Percentiles rank a stretch among this genome's conserved stretches.
Evolutionary conservation across 2,113 vertebrate species (phyloP).

Genomic region (Tachycineta bicolor): DNA sequence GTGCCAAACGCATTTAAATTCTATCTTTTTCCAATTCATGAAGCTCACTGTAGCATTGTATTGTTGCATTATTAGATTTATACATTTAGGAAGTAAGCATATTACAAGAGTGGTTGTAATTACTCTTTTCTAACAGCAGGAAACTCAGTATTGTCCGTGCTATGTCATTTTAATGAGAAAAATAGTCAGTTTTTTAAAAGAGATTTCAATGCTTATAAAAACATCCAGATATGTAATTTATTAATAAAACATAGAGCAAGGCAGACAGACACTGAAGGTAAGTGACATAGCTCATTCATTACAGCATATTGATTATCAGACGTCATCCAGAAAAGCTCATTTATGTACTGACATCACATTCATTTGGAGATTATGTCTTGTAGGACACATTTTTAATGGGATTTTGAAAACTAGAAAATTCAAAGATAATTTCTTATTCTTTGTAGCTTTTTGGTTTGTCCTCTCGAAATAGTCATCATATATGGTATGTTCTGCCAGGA

Average conservation of each 20-base stretch:
- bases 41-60: constrained; percentile 69
- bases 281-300: background rate
- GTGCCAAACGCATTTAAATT: constrained; percentile 77
- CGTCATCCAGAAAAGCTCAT: background rate
- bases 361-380: background rate
- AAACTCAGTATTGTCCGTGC: constrained; percentile 66
- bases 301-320: background rate
- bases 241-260: constrained; percentile 14
- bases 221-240: constrained; percentile 7
- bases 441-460: background rate
- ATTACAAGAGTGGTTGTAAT: constrained; percentile 69
- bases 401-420: background rate
- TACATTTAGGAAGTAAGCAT: constrained; percentile 67
- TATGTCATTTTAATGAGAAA: constrained; percentile 53
- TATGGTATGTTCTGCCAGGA: background rate
- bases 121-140: constrained; percentile 70
- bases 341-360: background rate
- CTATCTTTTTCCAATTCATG: constrained; percentile 72
- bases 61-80: constrained; percentile 76
- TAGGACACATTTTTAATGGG: background rate
- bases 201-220: constrained; percentile 33
- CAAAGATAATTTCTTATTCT: background rate
- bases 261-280: background rate
- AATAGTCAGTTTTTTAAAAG: constrained; percentile 36
- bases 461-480: background rate